Conservation (phyloP, 2,888 invertebrate genomes). For the Polietes domitor region DNA sequence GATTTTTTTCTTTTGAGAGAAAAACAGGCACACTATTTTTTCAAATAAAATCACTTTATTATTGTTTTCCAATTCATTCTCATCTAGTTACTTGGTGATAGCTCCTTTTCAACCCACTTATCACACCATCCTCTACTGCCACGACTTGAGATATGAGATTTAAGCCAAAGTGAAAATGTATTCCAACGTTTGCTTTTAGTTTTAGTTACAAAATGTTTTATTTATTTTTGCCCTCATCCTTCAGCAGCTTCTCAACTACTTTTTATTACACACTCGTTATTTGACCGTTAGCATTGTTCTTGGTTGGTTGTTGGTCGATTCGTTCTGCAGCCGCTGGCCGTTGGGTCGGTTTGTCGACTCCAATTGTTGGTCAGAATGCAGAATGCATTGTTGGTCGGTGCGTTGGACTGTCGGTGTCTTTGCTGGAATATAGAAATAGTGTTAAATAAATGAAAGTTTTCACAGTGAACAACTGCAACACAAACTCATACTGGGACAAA, state of each 20-base stretch:
- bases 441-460: constrained; percentile 52
- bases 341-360: constrained; percentile 18
- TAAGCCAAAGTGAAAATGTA: constrained; percentile 44
- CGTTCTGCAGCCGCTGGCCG: too few relatives aligned
- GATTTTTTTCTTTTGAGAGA: too few relatives aligned
- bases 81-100: too few relatives aligned
- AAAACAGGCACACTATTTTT: too few relatives aligned
- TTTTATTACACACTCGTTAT: constrained; percentile 16
- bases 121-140: background rate
- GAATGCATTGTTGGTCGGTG: background rate
- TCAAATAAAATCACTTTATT: too few relatives aligned
- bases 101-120: too few relatives aligned
- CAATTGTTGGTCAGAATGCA: constrained; percentile 27
- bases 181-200: constrained; percentile 54
- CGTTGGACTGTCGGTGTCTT: constrained; percentile 1
- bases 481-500: too few relatives aligned
- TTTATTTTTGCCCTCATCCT: constrained; percentile 34
- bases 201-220: constrained; percentile 53
- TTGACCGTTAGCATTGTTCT: background rate
- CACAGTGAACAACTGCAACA: background rate
- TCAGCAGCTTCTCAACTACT: background rate
- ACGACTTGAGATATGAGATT: constrained; percentile 40
- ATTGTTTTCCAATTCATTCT: too few relatives aligned
- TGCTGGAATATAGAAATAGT: constrained; percentile 26
- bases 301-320: background rate